Percentiles rank a stretch among this genome's conserved stretches.
phyloP scores from a whole-genome alignment of 1,140 invertebrate species.

The Habropoda laboriosa region DNA sequence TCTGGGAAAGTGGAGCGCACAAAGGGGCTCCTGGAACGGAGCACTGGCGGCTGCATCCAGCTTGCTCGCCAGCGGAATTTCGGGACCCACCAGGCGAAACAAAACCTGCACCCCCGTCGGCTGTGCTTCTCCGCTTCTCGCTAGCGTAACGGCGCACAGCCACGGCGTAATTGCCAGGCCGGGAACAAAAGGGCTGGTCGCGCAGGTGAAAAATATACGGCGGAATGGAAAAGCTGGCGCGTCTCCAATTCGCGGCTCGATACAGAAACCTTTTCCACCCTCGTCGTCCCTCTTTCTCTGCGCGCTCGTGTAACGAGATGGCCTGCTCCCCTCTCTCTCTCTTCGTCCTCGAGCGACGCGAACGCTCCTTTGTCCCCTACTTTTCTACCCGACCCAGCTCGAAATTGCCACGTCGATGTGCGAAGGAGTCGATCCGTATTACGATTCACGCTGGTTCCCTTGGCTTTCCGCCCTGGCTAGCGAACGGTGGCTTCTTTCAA shows the following conservation, averaged over 20 bases:
- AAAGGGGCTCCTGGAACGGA: background rate
- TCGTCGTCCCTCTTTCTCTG: background rate
- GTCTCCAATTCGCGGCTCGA: conserved; percentile 51
- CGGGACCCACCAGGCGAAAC: conserved; percentile 32
- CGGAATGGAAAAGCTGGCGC: conserved; percentile 56
- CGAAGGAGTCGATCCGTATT: background rate
- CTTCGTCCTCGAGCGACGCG: background rate
- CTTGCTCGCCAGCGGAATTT: conserved; percentile 16
- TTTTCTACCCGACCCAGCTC: background rate
- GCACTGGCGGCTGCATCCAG: background rate
- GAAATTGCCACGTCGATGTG: background rate
- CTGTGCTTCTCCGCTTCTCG: conserved; percentile 3
- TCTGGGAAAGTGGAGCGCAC: conserved; percentile 20
- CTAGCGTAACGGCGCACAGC: conserved; percentile 1
- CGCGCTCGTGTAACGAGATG: conserved; percentile 21
- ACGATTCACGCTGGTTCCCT: background rate
- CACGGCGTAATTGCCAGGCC: conserved; percentile 46
- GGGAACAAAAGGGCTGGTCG: conserved; percentile 47
- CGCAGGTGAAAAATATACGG: conserved; percentile 51
- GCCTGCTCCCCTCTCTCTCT: too few relatives aligned
- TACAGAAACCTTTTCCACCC: conserved; percentile 7
- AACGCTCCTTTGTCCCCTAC: background rate
- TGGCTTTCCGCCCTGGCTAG: too few relatives aligned
- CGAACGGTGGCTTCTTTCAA: too few relatives aligned
- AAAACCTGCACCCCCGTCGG: conserved; percentile 10